Evolutionary conservation across 2,797 vertebrate species (phyloP).

Genomic region (Megalops cyprinoides): DNA sequence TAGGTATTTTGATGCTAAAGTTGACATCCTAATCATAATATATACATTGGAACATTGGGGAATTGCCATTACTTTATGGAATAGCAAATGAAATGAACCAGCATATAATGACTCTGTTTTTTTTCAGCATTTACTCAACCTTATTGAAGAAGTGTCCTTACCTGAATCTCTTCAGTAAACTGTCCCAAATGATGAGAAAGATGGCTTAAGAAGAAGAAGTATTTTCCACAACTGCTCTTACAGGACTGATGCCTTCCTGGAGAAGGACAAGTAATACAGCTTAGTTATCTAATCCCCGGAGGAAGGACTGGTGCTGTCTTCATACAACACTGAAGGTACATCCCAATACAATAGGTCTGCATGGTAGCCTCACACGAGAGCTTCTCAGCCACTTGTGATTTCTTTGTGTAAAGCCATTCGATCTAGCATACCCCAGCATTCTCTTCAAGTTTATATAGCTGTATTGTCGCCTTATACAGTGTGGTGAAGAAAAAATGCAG

Average conservation of each 20-base stretch:
- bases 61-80: no score
- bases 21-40: no score
- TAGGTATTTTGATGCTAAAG: no score
- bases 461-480: not conserved
- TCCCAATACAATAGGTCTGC: not conserved
- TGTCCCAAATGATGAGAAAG: not conserved
- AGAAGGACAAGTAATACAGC: not conserved
- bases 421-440: no score
- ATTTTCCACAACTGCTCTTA: not conserved
- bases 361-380: not conserved
- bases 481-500: no score
- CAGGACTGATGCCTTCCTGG: not conserved
- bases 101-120: no score
- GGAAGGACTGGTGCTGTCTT: not conserved
- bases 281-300: not conserved
- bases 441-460: not conserved
- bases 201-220: not conserved
- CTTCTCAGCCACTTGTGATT: not conserved
- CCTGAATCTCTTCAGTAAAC: not conserved
- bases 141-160: slow-evolving; percentile 14
- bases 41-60: not conserved
- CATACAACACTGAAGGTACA: not conserved
- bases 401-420: no score
- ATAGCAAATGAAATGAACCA: no score
- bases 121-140: no score